Base-by-base conservation (phyloP, 2,797 vertebrate species). In the Myiotriccus ornatus region DNA sequence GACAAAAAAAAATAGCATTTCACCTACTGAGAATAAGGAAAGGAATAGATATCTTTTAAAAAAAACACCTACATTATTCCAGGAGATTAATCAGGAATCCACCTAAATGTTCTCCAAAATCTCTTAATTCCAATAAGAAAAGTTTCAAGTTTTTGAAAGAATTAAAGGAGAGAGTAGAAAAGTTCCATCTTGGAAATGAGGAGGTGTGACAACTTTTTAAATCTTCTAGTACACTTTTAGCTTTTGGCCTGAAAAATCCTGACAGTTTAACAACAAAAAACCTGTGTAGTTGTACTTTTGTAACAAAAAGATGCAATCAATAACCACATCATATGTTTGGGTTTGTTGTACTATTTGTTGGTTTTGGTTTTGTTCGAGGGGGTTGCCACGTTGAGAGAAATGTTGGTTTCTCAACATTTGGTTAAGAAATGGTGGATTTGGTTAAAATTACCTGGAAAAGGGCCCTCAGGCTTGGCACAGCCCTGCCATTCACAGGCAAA, bases 341-440 rank as follows among this genome's bases (percentile, higher is more conserved):
- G 6, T 7, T 0, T 0, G 3, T n/a, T 0, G 5, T 24, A 25
- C 16, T 28, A 12, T 69, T 60, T 16, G 10, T 34, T 50, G 43
- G 7, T 14, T 19, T 62, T 39, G 16, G 3, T 1, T 6, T 5
- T 13, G 35, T 12, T 67, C 8, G 12, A 3, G 3, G 6, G 12
- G 6, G 27, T 55, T 64, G 28, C 10, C 27, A 59, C 10, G 10
- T 62, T 76, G 27, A 44, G 19, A 43, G 34, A 43, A 60, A 62
- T 7, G 2, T 2, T 56, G 41, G 73, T 52, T 52, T 52, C 27
- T 52, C 28, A 30, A 30, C 17, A 30, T 52, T 19, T 30, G 50
- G 28, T 30, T 18, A 52, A 30, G 4, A 67, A 49, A 53, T 32
- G 22, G 19, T 53, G n/a, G 17, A 62, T 91, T 85, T 71, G 32